Evolutionary conservation across 2,113 vertebrate genomes (phyloP).

Genomic region (Galbula dea): DNA sequence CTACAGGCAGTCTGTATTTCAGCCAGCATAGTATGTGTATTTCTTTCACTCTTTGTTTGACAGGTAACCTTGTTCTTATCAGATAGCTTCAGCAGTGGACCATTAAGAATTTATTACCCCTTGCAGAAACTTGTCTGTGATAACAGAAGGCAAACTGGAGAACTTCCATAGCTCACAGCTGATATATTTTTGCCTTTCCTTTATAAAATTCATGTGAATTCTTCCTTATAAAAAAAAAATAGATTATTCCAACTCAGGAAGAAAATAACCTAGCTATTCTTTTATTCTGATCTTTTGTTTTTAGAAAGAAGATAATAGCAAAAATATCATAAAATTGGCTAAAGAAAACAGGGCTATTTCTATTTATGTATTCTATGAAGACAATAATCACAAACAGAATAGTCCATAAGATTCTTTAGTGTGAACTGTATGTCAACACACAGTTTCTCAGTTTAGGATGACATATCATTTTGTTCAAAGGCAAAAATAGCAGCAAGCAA

Average conservation of each 20-base stretch:
- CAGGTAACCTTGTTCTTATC: not conserved
- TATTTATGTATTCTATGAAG: not conserved
- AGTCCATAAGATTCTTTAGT: not conserved
- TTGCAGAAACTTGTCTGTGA: not conserved
- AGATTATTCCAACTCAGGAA: not conserved
- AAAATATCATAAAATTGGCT: not conserved
- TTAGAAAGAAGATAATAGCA: not conserved
- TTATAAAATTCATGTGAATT: not conserved
- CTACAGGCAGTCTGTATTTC: not conserved
- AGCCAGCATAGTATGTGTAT: not conserved
- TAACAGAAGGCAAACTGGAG: not conserved
- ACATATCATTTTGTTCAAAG: not conserved
- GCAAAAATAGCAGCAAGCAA: not conserved
- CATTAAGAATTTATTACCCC: not conserved
- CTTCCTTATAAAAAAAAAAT: not conserved
- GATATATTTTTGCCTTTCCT: not conserved
- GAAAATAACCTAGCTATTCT: not conserved
- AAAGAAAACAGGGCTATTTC: not conserved
- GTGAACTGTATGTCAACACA: not conserved
- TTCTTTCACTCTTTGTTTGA: not conserved
- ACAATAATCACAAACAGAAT: not conserved
- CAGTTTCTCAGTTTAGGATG: not conserved
- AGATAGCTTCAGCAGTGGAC: not conserved
- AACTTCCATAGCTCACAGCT: not conserved
- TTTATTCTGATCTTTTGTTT: not conserved